A percentile compares a stretch with the other conserved stretches of the same genome.
Conservation (phyloP, 1,140 invertebrate genomes). For the Aplysia californica region DNA sequence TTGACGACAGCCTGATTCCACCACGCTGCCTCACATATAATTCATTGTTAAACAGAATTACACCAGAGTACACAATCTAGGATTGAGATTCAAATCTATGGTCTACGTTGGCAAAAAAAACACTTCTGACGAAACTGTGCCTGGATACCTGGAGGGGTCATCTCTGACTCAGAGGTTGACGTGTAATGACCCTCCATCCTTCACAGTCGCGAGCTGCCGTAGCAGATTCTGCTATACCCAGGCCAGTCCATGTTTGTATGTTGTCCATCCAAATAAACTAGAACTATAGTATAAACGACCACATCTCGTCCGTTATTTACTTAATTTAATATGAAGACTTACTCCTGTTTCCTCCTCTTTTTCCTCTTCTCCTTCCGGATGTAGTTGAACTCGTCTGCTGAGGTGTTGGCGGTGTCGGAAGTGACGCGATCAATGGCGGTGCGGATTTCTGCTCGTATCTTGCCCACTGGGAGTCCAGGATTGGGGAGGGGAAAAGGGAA, state of each 20-base stretch:
- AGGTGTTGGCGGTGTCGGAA: slow-evolving; percentile 4
- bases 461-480: too few relatives aligned
- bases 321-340: too few relatives aligned
- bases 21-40: too few relatives aligned
- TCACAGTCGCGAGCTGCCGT: too few relatives aligned
- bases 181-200: too few relatives aligned
- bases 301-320: background rate
- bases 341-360: background rate
- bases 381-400: background rate
- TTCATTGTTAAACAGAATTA: background rate
- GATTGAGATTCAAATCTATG: background rate
- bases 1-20: too few relatives aligned
- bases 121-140: background rate
- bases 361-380: background rate
- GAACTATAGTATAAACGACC: background rate
- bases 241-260: too few relatives aligned
- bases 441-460: too few relatives aligned
- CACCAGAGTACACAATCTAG: background rate
- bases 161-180: too few relatives aligned
- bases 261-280: background rate
- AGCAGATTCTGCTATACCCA: too few relatives aligned
- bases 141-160: too few relatives aligned
- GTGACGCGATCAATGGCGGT: background rate
- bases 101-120: background rate
- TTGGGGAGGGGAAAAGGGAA: too few relatives aligned